phyloP scores from a whole-genome alignment of 2,797 vertebrate genomes.

The Muscicapa comitata region DNA sequence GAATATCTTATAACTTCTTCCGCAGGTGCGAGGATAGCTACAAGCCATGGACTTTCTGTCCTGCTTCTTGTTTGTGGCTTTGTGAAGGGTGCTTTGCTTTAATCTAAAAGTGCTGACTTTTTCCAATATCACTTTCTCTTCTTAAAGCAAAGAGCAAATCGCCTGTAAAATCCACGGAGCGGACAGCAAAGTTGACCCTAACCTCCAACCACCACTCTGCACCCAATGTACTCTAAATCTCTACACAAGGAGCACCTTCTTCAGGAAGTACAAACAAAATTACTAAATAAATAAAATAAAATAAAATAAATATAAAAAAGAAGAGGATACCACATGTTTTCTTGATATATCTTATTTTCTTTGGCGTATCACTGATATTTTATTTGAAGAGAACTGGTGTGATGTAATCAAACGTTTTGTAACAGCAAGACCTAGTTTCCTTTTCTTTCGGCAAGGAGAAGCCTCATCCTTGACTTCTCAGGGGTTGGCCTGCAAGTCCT shows the following conservation, averaged over 20 bases:
- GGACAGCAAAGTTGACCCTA: slow-evolving; percentile 87
- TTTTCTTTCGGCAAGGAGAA: slow-evolving; percentile 66
- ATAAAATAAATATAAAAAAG: slow-evolving; percentile 40
- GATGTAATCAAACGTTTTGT: slow-evolving; percentile 70
- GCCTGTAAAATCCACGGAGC: slow-evolving; percentile 85
- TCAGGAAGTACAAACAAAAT: slow-evolving; percentile 72
- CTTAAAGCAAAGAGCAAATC: slow-evolving; percentile 89
- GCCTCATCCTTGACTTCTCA: slow-evolving; percentile 64
- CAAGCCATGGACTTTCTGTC: slow-evolving; percentile 88
- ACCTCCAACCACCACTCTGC: slow-evolving; percentile 82
- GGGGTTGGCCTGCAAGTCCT: slow-evolving; percentile 63
- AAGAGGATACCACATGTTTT: slow-evolving; percentile 72
- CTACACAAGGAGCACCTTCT: slow-evolving; percentile 83
- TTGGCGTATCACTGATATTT: slow-evolving; percentile 72
- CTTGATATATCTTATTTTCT: slow-evolving; percentile 76
- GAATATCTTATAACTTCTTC: slow-evolving; percentile 84
- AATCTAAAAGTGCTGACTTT: slow-evolving; percentile 88
- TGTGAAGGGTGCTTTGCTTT: slow-evolving; percentile 92
- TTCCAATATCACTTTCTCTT: slow-evolving; percentile 87
- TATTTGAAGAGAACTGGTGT: slow-evolving; percentile 72
- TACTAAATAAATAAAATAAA: slow-evolving; percentile 28
- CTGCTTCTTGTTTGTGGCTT: slow-evolving; percentile 87
- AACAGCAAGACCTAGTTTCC: slow-evolving; percentile 69
- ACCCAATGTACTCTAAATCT: slow-evolving; percentile 86
- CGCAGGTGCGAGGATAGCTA: slow-evolving; percentile 92